Evolutionary conservation across 2,797 vertebrate species (phyloP), one percentile per base, ranked within the genome.

Genomic region (Poecilia picta): DNA sequence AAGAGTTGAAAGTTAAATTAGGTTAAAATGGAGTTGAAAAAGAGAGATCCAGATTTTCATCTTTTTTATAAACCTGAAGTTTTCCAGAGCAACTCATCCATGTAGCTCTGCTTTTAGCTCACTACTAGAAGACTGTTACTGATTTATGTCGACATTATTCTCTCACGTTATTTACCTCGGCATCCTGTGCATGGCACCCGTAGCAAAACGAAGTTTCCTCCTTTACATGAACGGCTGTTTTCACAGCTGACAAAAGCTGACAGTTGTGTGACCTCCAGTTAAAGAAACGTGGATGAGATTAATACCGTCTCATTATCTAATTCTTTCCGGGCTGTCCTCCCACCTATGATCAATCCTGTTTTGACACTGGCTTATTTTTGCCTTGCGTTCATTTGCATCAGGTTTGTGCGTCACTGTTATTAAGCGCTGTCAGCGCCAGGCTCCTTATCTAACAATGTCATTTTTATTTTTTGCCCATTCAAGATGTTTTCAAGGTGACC

Each of bases 351-450:
- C 81, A 78, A 23, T 81, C 66, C 51, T 81, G 59, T 51, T 77
- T 62, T 70, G 78, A 73, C 84, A 81, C 33, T 36, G 36, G 66
- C 73, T 88, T 92, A 90, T 88, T 89, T 91, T 83, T 84, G 88
- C 82, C 86, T 88, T 76, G 39, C 68, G 75, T 72, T 82, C 1
- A 83, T 90, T 87, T 80, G 82, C 81, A 89, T 82, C 47, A 82
- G 62, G 72, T 85, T 59, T 75, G 89, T 90, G 88, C 83, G 81
- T 91, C 92, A 92, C 41, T 66, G 83, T 77, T 76, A 28, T 66
- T 43, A 47, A 87, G 43, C 55, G 10, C 70, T 80, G 4, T 31
- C 43, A 77, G 76, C 53, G 45, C 4, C 28, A 77, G 43, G 43
- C 79, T 82, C 57, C 57, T 72, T 79, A 59, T 79, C 81, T 86